phyloP scores from a whole-genome alignment of 2,888 invertebrate species.

The Tetragonisca angustula region DNA sequence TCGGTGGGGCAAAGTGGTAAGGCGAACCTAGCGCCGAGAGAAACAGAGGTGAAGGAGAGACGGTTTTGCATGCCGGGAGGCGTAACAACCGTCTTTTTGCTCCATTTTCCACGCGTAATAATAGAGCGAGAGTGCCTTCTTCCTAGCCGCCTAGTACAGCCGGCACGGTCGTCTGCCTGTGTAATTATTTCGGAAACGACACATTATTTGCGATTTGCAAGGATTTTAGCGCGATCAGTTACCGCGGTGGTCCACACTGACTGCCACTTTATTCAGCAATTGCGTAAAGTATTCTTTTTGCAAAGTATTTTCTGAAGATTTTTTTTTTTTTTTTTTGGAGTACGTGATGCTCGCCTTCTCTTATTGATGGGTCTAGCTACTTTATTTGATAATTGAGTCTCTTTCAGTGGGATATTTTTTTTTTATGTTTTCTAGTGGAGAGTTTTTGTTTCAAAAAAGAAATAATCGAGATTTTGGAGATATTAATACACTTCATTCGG shows the following conservation, averaged over 20 bases:
- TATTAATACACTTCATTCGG: too few relatives aligned
- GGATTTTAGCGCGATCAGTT: too few relatives aligned
- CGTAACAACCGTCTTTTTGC: constrained; percentile 5
- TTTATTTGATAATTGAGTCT: too few relatives aligned
- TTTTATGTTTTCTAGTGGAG: too few relatives aligned
- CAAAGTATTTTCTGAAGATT: too few relatives aligned
- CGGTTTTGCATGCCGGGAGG: constrained; percentile 15
- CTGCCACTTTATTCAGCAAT: not conserved
- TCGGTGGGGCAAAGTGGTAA: constrained; percentile 26
- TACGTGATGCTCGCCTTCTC: too few relatives aligned
- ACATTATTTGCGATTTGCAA: constrained; percentile 2
- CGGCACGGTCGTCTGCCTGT: not conserved
- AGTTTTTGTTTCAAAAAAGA: too few relatives aligned
- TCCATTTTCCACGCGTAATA: constrained; percentile 34
- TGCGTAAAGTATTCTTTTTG: not conserved
- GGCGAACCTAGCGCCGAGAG: not conserved
- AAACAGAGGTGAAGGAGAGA: not conserved
- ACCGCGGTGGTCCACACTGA: not conserved
- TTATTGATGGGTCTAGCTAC: too few relatives aligned
- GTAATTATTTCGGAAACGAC: constrained; percentile 27
- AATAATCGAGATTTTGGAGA: too few relatives aligned
- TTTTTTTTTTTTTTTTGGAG: too few relatives aligned
- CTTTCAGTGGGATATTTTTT: too few relatives aligned
- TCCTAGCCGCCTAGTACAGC: not conserved
- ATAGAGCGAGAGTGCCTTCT: constrained; percentile 23